Evolutionary conservation across 2,797 vertebrate genomes (phyloP).

Genomic region (Sebastes iracundus): DNA sequence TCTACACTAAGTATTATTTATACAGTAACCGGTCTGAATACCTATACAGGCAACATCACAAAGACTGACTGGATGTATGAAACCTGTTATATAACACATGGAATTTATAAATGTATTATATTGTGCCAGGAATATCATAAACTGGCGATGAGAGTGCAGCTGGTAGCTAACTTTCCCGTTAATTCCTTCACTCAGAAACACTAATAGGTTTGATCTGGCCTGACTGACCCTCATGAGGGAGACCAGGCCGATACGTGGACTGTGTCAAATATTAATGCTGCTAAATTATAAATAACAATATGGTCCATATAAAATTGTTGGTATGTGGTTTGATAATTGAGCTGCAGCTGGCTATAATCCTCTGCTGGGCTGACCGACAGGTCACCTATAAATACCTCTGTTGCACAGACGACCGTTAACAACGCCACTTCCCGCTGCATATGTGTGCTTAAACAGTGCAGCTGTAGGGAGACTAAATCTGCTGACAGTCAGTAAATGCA

Average conservation of each 20-base stretch:
- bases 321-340: slow-evolving; percentile 62
- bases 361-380: slow-evolving; percentile 51
- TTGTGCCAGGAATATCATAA: slow-evolving; percentile 40
- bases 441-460: slow-evolving; percentile 46
- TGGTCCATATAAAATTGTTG: slow-evolving; percentile 60
- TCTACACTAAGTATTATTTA: not conserved
- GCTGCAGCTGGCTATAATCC: slow-evolving; percentile 70
- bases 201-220: slow-evolving; percentile 38
- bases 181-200: slow-evolving; percentile 22
- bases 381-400: slow-evolving; percentile 73
- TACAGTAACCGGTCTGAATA: not conserved
- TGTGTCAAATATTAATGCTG: slow-evolving; percentile 48
- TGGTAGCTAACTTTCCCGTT: slow-evolving; percentile 12
- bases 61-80: slow-evolving; percentile 1
- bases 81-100: slow-evolving; percentile 23
- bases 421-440: slow-evolving; percentile 51
- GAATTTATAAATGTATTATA: slow-evolving; percentile 7
- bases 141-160: slow-evolving; percentile 24
- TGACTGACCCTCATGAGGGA: slow-evolving; percentile 32
- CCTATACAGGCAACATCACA: not conserved
- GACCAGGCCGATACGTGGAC: slow-evolving; percentile 3
- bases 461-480: slow-evolving; percentile 41
- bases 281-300: slow-evolving; percentile 49
- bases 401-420: slow-evolving; percentile 64
- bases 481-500: slow-evolving; percentile 58